Conservation (phyloP, 2,888 invertebrate genomes). For the Dendrolimus pini region DNA sequence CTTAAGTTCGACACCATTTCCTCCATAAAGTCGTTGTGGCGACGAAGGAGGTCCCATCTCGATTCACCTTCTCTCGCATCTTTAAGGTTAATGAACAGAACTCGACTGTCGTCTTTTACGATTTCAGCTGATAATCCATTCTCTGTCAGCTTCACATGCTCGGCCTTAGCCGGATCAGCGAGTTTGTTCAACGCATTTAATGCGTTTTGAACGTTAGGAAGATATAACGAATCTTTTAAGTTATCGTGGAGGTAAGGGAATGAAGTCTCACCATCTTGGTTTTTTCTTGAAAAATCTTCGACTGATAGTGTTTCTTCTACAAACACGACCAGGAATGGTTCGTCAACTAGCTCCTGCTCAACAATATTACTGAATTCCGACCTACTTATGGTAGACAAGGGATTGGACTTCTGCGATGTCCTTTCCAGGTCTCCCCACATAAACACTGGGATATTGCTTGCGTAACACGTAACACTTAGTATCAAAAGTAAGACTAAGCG, state of each 20-base stretch:
- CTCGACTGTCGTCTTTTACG: constrained; percentile 57
- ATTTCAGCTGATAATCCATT: constrained; percentile 48
- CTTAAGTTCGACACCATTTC: constrained; percentile 67
- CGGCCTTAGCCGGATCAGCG: constrained; percentile 46
- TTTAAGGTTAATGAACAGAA: constrained; percentile 74
- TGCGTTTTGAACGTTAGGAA: constrained; percentile 79
- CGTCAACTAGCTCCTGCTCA: constrained; percentile 42
- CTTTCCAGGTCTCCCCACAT: constrained; percentile 71
- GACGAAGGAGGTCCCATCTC: constrained; percentile 69
- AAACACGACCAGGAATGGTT: constrained; percentile 67
- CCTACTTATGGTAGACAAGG: constrained; percentile 39
- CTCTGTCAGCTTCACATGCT: constrained; percentile 52
- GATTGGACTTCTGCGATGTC: constrained; percentile 35
- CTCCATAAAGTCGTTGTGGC: constrained; percentile 79
- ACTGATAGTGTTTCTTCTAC: constrained; percentile 72
- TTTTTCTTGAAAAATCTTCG: constrained; percentile 76
- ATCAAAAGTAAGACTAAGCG: constrained; percentile 56
- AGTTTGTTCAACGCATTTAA: constrained; percentile 71
- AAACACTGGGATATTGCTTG: constrained; percentile 75
- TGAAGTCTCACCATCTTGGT: constrained; percentile 45
- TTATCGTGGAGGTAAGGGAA: constrained; percentile 54
- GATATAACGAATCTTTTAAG: constrained; percentile 60
- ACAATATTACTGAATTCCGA: constrained; percentile 51
- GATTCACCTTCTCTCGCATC: constrained; percentile 76
- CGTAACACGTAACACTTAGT: constrained; percentile 50